Conservation (phyloP, 2,888 invertebrate species). For the Spilarctia lutea region DNA sequence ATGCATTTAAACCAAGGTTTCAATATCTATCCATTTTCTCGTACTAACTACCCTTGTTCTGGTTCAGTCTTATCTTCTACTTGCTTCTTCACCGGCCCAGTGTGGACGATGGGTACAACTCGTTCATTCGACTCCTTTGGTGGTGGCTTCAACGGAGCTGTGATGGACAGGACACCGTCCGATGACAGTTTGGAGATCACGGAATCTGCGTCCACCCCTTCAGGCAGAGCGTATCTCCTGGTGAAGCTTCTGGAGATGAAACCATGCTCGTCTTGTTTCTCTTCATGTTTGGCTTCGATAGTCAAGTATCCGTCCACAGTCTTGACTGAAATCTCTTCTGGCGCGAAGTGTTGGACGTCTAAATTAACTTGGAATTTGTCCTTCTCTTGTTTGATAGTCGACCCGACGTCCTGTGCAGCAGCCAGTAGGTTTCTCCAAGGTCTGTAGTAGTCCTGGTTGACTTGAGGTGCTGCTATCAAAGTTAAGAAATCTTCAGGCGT, state of each 20-base stretch:
- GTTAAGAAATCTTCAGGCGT: constrained; percentile 69
- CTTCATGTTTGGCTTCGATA: constrained; percentile 92
- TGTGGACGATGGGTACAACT: constrained; percentile 89
- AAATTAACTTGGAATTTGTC: constrained; percentile 88
- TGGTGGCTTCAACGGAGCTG: constrained; percentile 87
- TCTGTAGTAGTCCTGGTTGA: constrained; percentile 64
- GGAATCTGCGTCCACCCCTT: constrained; percentile 86
- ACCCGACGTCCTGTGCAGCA: constrained; percentile 73
- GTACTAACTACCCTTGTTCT: not conserved
- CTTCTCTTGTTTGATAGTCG: constrained; percentile 81
- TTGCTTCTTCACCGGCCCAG: constrained; percentile 86
- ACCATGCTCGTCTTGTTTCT: constrained; percentile 92
- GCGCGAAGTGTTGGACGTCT: constrained; percentile 91
- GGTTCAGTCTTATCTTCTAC: constrained; percentile 10
- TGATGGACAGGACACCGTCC: constrained; percentile 91
- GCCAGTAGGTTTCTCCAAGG: constrained; percentile 89
- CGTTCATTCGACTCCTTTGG: constrained; percentile 82
- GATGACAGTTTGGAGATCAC: constrained; percentile 91
- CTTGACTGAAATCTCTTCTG: constrained; percentile 91
- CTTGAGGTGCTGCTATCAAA: constrained; percentile 63
- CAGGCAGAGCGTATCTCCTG: constrained; percentile 88
- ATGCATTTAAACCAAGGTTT: too few species aligned
- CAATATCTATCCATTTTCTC: too few species aligned
- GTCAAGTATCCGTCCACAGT: constrained; percentile 89
- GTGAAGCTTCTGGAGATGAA: constrained; percentile 91